Evolutionary conservation across 2,113 vertebrate species (phyloP), one percentile per base, ranked within the genome.

Genomic region (Caranx ignobilis): DNA sequence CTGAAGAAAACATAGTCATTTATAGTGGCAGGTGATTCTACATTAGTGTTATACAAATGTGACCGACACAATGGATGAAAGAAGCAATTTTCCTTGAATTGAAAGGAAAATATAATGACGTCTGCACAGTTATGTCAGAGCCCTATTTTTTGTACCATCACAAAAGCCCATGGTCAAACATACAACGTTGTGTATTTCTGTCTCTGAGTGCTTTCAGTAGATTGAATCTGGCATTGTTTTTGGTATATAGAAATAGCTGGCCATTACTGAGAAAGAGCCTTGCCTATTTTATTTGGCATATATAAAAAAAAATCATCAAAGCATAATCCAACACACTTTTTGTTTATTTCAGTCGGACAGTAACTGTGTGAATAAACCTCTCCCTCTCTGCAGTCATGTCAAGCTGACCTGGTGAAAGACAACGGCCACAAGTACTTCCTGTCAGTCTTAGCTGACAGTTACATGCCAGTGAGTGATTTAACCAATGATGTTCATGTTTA

Each of bases 381-480:
- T 56, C 2, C 43, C 0, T 74, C 19, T 70, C 54, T 52, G 41
- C 61, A 99, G 98, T 99, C 98, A 0, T 99, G 98, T 93, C 98
- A 99, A 81, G 98, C 98, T 13, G 98, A 99, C 91, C 95, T 99
- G 62, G 98, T 99, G 80, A 99, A 99, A 94, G 98, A 99, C 95
- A 98, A 97, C 2, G 98, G 98, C 0, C 98, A 99, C 96, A 99
- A 99, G 86, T 99, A 99, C 91, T 99, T 99, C 95, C 96, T 99
- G n/a, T 99, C 98, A 0, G 98, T 99, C 71, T 75, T 99, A 90
- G 97, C 97, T 0, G 98, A 99, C 85, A 97, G 95, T 0, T 99
- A 99, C 91, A 99, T 99, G 98, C 98, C 98, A 0, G 98, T 99
- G 95, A 98, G 98, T 88, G 62, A 26, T 26, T 69, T 34, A 15